Evolutionary conservation across 2,113 vertebrate genomes (phyloP), one percentile per base, ranked within the genome.

Genomic region (Dendrocopos noguchii): DNA sequence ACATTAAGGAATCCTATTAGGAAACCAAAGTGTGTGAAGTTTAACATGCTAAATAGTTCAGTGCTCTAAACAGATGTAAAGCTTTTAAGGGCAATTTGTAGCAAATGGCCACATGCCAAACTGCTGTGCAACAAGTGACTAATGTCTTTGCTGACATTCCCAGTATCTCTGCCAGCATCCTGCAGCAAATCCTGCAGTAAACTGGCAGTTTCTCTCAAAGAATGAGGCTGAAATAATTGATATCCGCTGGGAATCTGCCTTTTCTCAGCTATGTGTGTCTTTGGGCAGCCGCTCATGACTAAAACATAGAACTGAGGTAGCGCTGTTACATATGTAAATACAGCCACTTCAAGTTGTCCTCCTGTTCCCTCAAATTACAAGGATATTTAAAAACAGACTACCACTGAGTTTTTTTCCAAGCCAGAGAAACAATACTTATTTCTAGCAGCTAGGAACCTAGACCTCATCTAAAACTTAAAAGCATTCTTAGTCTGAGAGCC

Each of bases 161-260:
- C 71, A n/a, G 6, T 64, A 90, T 78, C 83, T 64, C 34, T 93
- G 84, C 89, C 92, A 93, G 91, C 31, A 55, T 76, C 86, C 80
- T 72, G 87, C 64, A 87, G 89, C 72, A 91, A 89, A 74, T 66
- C 76, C 82, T 85, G 80, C 63, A 70, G 60, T 20, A 80, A 93
- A 85, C 42, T 53, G 82, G 57, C 83, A 93, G 90, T 73, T 80
- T 44, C 47, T 15, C 55, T 85, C 60, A 36, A 74, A 82, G 82
- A 64, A 56, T 12, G n/a, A 75, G 88, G 57, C 47, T 61, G 53
- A 71, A 50, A 72, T 67, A 87, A 92, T 13, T 73, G 55, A 34
- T 66, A 64, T 21, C 67, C 66, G 56, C 91, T 82, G 75, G 55
- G 66, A 90, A 79, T n/a, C 80, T 90, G 80, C 59, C 63, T 63